Evolutionary conservation across 1,140 invertebrate species (phyloP).

Genomic region (Psix sp.): DNA sequence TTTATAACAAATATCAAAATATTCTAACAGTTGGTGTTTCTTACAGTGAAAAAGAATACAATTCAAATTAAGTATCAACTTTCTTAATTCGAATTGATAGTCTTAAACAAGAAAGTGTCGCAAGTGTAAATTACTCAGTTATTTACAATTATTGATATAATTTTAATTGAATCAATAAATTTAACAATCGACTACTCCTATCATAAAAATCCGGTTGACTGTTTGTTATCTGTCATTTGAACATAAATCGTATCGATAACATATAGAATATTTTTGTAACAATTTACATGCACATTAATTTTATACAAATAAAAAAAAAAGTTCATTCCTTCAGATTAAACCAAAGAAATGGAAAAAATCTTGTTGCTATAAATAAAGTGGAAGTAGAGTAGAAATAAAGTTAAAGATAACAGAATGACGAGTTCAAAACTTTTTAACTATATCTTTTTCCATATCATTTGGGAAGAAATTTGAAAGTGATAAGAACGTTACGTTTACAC

Average conservation of each 20-base stretch:
- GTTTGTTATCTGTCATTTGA: background rate
- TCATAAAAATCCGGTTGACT: background rate
- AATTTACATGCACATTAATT: background rate
- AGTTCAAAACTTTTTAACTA: background rate
- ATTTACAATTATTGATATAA: background rate
- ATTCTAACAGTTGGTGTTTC: too few relatives aligned
- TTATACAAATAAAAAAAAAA: too few relatives aligned
- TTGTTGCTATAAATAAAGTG: background rate
- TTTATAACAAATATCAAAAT: too few relatives aligned
- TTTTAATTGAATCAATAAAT: background rate
- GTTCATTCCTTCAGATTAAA: too few relatives aligned
- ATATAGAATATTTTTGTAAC: conserved; percentile 2
- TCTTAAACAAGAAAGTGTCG: background rate
- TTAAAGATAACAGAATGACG: background rate
- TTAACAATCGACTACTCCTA: background rate
- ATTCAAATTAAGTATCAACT: too few relatives aligned
- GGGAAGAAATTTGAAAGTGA: background rate
- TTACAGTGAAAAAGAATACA: too few relatives aligned
- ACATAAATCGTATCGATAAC: background rate
- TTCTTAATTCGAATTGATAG: background rate
- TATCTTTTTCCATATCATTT: background rate
- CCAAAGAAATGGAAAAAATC: background rate
- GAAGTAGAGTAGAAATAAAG: conserved; percentile 1
- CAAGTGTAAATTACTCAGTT: too few relatives aligned
- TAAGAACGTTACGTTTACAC: background rate